Evolutionary conservation across 2,113 vertebrate genomes (phyloP).

Genomic region (Lota lota): DNA sequence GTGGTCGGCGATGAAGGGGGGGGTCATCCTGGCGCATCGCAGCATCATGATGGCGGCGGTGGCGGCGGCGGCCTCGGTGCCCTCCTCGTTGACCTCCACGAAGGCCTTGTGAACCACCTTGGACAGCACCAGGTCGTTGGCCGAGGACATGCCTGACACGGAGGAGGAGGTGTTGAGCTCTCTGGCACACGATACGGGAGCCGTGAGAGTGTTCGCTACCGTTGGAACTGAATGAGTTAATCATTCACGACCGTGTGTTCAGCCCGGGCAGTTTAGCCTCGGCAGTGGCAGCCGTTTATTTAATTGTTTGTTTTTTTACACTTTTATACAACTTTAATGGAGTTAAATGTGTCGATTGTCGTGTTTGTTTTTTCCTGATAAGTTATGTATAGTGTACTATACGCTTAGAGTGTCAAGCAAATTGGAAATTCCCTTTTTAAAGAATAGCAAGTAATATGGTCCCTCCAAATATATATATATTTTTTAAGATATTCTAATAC

Average conservation of each 20-base stretch:
- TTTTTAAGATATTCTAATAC: not conserved
- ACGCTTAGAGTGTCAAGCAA: too few relatives aligned
- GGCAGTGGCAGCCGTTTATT: too few relatives aligned
- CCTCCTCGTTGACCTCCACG: slow-evolving; percentile 87
- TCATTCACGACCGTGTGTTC: slow-evolving; percentile 77
- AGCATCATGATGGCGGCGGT: slow-evolving; percentile 67
- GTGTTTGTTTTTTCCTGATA: too few relatives aligned
- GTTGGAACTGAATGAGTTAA: too few relatives aligned
- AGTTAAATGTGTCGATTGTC: too few relatives aligned
- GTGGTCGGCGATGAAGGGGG: slow-evolving; percentile 81
- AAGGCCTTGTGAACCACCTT: slow-evolving; percentile 85
- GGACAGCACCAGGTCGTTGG: slow-evolving; percentile 77
- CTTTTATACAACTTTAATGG: too few relatives aligned
- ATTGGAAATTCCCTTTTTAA: too few relatives aligned
- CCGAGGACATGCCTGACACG: slow-evolving; percentile 76
- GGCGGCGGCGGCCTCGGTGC: slow-evolving; percentile 83
- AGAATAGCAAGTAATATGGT: too few relatives aligned
- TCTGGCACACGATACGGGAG: too few relatives aligned
- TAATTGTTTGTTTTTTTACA: too few relatives aligned
- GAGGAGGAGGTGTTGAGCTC: not conserved
- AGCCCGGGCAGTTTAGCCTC: too few relatives aligned
- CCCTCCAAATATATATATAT: not conserved
- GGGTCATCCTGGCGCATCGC: slow-evolving; percentile 47
- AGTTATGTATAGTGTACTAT: too few relatives aligned
- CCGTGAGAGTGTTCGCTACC: not conserved